Evolutionary conservation across 2,888 invertebrate species (phyloP), one percentile per base, ranked within the genome.

Genomic region (Azorinus chamasolen): DNA sequence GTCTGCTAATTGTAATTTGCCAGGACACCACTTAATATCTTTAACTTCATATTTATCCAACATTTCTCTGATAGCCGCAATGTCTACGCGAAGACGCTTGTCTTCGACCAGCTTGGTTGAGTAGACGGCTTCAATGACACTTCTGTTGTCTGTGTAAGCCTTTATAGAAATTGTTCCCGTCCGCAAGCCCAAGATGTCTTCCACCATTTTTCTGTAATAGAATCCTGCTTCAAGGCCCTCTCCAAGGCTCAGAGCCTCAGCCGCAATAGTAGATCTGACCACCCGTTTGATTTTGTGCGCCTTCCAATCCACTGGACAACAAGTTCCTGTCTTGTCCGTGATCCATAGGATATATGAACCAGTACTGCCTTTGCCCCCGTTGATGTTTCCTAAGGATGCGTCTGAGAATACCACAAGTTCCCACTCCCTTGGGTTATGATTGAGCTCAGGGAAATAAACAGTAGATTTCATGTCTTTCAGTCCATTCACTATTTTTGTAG

Each of bases 371-470:
- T 43, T 58, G 45, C 70, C 74, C 58, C 83, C 68, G 61, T 64
- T 63, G 1, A 81, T 22, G 45, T 85, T 85, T 10, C 70, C 54
- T 12, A 70, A 48, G n/a, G 79, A 61, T 39, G 83, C 84, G 77
- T 84, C 83, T 24, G 70, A 61, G 27, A 68, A 68, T 12, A 66
- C 39, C 3, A 45, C 43, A 6, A 54, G 45, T 22, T 32, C 32
- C 54, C 43, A 46, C 4, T 65, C 43, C 1, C 4, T 20, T 2
- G 2, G 14, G 5, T 20, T 32, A 18, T 48, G 14, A 27, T 24
- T 43, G 14, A 76, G 20, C 5, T 16, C 20, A 14, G 75, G 71
- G 32, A 76, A 79, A n/a, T 12, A 20, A 37, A 76, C 37, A 18
- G 37, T n/a, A 37, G 53, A 70, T 18, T 59, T 25, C 8, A 59